These are phyloP conservation scores for Drosophila malerkotliana DNA, from an alignment of 1,140 invertebrate species.

Conservation along the genomic window DNA sequence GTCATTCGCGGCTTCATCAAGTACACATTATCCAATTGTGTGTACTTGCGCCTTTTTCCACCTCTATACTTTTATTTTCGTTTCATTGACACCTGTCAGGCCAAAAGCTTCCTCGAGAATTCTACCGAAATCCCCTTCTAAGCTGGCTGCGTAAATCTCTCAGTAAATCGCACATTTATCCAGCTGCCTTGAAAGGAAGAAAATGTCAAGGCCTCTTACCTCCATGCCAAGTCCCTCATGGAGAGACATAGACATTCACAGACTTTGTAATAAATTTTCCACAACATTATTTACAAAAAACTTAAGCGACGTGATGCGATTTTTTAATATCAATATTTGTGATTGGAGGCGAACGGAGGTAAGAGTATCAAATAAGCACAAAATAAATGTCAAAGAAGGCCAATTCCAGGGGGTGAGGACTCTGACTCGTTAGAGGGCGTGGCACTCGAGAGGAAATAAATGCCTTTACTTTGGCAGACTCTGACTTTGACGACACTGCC, in stretches of 20 bases:
- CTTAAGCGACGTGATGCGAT: slow-evolving; percentile 74
- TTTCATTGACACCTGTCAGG: slow-evolving; percentile 53
- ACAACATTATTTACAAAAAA: slow-evolving; percentile 79
- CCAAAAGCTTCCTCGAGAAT: slow-evolving; percentile 13
- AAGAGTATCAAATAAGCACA: slow-evolving; percentile 68
- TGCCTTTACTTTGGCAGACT: slow-evolving; percentile 34
- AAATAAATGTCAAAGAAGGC: slow-evolving; percentile 74
- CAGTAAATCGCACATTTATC: slow-evolving; percentile 71
- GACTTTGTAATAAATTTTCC: slow-evolving; percentile 72
- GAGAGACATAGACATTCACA: slow-evolving; percentile 31
- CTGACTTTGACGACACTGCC: slow-evolving; percentile 52
- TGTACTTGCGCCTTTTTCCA: slow-evolving; percentile 4
- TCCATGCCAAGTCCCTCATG: background rate
- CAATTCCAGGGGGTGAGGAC: slow-evolving; percentile 34
- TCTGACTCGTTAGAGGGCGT: slow-evolving; percentile 50
- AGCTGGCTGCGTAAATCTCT: slow-evolving; percentile 43
- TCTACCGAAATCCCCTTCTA: slow-evolving; percentile 36
- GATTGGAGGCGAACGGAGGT: slow-evolving; percentile 15
- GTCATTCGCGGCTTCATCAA: slow-evolving; percentile 13
- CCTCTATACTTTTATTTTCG: slow-evolving; percentile 11
- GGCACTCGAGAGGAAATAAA: slow-evolving; percentile 6
- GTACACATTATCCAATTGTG: background rate
- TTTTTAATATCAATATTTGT: slow-evolving; percentile 81
- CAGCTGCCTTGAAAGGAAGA: slow-evolving; percentile 39
- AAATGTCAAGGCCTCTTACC: slow-evolving; percentile 20